phyloP scores from a whole-genome alignment of 2,888 invertebrate species.

The Agonopterix alstromeriana region DNA sequence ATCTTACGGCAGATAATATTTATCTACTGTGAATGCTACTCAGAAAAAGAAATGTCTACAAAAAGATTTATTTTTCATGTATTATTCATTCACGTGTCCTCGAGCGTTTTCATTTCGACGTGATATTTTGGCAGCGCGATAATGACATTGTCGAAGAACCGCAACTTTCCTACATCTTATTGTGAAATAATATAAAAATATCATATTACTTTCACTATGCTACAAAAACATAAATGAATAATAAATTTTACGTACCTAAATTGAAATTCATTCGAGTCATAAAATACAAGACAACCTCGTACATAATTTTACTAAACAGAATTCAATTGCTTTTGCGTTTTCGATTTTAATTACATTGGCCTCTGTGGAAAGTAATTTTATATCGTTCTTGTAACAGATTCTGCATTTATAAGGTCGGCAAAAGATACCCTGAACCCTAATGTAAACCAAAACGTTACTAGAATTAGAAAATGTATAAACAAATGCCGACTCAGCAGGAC shows the following conservation, averaged over 20 bases:
- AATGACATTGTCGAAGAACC: slow-evolving; percentile 58
- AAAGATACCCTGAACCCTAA: slow-evolving; percentile 2
- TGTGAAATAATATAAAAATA: no score
- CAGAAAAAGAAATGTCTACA: slow-evolving; percentile 21
- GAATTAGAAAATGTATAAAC: slow-evolving; percentile 9
- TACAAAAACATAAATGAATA: not conserved
- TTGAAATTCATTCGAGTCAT: no score
- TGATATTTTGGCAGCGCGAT: slow-evolving; percentile 58
- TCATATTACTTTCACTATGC: not conserved
- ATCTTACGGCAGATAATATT: slow-evolving; percentile 42
- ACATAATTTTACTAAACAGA: slow-evolving; percentile 10
- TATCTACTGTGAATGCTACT: slow-evolving; percentile 52
- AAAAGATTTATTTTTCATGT: slow-evolving; percentile 70
- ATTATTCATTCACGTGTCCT: slow-evolving; percentile 69
- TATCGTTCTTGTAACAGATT: slow-evolving; percentile 10
- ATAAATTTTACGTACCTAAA: not conserved
- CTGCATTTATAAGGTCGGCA: slow-evolving; percentile 6
- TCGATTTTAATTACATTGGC: slow-evolving; percentile 11
- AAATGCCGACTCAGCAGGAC: not conserved
- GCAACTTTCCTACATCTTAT: not conserved
- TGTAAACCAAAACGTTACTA: slow-evolving; percentile 10
- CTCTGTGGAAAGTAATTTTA: slow-evolving; percentile 11
- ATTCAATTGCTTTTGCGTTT: slow-evolving; percentile 10
- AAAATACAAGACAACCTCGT: not conserved
- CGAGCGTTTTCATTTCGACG: slow-evolving; percentile 62